Conservation (phyloP, 2,113 vertebrate species). For the Proteles cristata region DNA sequence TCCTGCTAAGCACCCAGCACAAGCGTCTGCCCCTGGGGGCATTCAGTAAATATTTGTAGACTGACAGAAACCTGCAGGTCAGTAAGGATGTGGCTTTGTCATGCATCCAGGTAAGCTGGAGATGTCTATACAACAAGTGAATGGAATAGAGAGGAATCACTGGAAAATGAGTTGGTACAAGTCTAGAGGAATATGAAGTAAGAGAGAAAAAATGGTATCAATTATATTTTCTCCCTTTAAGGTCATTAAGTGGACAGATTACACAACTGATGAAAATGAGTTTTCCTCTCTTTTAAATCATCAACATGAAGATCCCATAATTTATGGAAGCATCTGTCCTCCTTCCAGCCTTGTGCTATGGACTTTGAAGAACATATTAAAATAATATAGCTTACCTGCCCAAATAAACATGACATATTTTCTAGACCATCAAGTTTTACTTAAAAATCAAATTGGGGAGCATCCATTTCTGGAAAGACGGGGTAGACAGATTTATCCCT, state of each 20-base stretch:
- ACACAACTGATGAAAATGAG: neutral
- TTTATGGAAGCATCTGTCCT: slow-evolving; percentile 19
- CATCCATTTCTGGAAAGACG: neutral
- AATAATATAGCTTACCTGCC: slow-evolving; percentile 2
- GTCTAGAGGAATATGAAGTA: neutral
- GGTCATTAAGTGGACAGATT: neutral
- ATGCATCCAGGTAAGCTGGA: neutral
- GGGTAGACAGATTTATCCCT: neutral
- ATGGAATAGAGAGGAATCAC: neutral
- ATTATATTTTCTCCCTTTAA: neutral
- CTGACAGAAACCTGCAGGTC: slow-evolving; percentile 36
- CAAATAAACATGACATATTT: slow-evolving; percentile 51
- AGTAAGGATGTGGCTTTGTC: neutral
- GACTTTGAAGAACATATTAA: slow-evolving; percentile 45
- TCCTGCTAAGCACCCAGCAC: neutral
- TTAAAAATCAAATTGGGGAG: slow-evolving; percentile 26
- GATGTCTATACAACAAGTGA: neutral
- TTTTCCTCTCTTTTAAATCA: neutral
- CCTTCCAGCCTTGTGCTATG: neutral
- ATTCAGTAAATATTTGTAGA: neutral
- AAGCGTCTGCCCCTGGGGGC: neutral
- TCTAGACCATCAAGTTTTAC: slow-evolving; percentile 51
- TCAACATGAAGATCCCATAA: neutral
- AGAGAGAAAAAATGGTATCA: neutral
- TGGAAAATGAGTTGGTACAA: neutral